Conservation (phyloP, 2,113 vertebrate genomes). For the Tyrannus savana region DNA sequence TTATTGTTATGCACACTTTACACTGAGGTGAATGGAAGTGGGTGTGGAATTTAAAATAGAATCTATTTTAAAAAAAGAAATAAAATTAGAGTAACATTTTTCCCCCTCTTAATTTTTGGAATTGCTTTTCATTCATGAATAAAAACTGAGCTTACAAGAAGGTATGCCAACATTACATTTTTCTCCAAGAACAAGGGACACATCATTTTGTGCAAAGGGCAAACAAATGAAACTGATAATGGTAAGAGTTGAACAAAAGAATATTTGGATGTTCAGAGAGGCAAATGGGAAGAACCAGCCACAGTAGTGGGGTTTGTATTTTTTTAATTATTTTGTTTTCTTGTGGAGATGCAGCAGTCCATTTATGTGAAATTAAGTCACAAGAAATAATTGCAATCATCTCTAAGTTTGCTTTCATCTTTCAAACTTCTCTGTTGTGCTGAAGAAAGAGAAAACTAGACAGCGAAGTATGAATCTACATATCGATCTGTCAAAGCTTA, state of each 20-base stretch:
- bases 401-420: not conserved
- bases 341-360: not conserved
- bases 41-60: not conserved
- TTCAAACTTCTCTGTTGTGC: not conserved
- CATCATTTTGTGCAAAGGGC: not conserved
- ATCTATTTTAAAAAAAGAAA: not conserved
- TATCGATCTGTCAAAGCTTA: not conserved
- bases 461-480: not conserved
- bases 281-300: not conserved
- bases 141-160: not conserved
- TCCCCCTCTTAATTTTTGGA: not conserved
- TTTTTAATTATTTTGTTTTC: not conserved
- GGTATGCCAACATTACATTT: not conserved
- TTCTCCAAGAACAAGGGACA: not conserved
- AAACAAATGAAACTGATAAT: not conserved
- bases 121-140: not conserved
- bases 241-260: not conserved
- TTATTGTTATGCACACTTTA: not conserved
- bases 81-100: not conserved
- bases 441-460: not conserved
- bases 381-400: not conserved
- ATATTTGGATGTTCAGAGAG: not conserved
- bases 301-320: not conserved
- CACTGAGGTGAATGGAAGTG: not conserved
- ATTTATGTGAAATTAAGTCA: not conserved